A percentile compares a stretch with the other conserved stretches of the same genome.
Evolutionary conservation across 2,797 vertebrate genomes (phyloP).

Genomic region (Poeciliopsis paucimaculata): DNA sequence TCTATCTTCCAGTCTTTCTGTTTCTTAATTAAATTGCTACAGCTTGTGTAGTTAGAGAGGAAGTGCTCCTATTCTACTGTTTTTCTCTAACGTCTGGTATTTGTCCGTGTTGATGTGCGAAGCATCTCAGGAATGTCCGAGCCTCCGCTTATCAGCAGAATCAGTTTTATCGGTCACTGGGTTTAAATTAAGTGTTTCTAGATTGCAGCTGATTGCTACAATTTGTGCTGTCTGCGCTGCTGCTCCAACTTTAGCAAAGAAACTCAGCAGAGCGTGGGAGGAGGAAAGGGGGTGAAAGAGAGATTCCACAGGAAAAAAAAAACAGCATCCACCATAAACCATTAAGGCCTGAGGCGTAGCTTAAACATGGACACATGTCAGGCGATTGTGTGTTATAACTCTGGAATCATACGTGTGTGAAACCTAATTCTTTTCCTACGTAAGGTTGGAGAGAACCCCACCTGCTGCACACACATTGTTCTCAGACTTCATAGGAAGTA

Average conservation of each 20-base stretch:
- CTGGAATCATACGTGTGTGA: constrained; percentile 53
- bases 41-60: background rate
- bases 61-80: constrained; percentile 29
- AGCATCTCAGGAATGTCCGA: constrained; percentile 60
- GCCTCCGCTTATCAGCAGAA: constrained; percentile 60
- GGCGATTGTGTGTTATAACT: constrained; percentile 35
- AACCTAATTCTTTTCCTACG: constrained; percentile 68
- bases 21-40: constrained; percentile 23
- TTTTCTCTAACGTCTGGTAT: constrained; percentile 60
- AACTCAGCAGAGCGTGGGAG: constrained; percentile 13
- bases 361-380: constrained; percentile 11
- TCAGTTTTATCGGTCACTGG: constrained; percentile 57
- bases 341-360: background rate
- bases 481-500: constrained; percentile 78
- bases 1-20: constrained; percentile 20
- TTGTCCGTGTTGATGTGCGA: constrained; percentile 64
- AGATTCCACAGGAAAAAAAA: constrained; percentile 22
- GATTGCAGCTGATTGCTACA: constrained; percentile 69
- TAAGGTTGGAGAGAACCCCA: constrained; percentile 67
- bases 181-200: constrained; percentile 65
- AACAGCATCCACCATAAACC: constrained; percentile 13
- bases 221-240: constrained; percentile 65
- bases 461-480: constrained; percentile 68
- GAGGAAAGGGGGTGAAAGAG: background rate
- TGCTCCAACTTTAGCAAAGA: constrained; percentile 50